Conservation (phyloP, 2,797 vertebrate species). For the Dryobates pubescens region DNA sequence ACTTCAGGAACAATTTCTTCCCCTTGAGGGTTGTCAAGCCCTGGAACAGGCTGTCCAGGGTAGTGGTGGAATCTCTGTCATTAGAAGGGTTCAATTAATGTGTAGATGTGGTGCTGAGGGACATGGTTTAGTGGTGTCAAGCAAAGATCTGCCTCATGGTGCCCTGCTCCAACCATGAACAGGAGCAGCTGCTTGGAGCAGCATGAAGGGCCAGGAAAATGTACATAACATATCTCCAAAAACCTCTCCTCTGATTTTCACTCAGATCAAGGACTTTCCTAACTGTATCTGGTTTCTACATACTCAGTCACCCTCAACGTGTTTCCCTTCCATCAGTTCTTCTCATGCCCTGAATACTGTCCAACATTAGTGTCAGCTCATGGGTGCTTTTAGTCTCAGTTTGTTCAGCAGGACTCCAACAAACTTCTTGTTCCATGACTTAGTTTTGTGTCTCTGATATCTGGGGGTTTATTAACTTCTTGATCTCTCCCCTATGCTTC, state of each 20-base stretch:
- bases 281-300: not conserved
- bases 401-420: not conserved
- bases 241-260: not conserved
- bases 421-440: not conserved
- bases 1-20: too few species aligned
- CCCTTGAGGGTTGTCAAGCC: too few species aligned
- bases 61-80: too few species aligned
- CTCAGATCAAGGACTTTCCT: not conserved
- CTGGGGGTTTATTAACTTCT: not conserved
- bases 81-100: too few species aligned
- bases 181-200: not conserved
- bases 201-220: not conserved
- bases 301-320: not conserved
- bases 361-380: not conserved
- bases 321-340: not conserved
- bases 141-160: not conserved
- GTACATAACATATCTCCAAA: not conserved
- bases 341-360: not conserved
- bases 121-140: not conserved
- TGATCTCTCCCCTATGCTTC: not conserved
- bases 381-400: not conserved
- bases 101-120: too few species aligned
- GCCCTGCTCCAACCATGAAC: not conserved
- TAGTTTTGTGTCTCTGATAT: not conserved
- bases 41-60: too few species aligned